Evolutionary conservation across 2,888 invertebrate species (phyloP).

Genomic region (Tolmerus cingulatus): DNA sequence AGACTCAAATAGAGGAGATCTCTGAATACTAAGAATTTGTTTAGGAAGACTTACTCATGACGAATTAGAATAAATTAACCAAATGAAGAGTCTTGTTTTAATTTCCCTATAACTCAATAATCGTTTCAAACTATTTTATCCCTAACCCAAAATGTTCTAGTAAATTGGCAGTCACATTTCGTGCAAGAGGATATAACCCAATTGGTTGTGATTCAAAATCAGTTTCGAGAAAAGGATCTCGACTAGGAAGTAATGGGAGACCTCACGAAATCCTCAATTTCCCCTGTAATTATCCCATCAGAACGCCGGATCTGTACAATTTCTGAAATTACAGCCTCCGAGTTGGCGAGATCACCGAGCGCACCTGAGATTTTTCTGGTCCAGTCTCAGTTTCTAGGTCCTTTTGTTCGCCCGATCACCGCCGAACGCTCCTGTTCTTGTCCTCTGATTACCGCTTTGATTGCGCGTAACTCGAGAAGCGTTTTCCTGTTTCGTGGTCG

Average conservation of each 20-base stretch:
- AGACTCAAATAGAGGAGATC: no score
- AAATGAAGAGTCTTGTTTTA: no score
- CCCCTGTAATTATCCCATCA: slow-evolving; percentile 17
- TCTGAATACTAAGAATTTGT: no score
- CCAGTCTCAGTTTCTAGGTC: slow-evolving; percentile 39
- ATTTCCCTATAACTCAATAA: no score
- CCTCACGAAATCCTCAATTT: neutral
- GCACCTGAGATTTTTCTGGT: slow-evolving; percentile 42
- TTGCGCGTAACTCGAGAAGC: slow-evolving; percentile 48
- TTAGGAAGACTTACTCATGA: no score
- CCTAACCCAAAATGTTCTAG: neutral
- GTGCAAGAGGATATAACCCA: neutral
- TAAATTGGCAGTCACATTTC: neutral
- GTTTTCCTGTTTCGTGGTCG: slow-evolving; percentile 47
- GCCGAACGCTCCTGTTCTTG: slow-evolving; percentile 1
- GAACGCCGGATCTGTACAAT: neutral
- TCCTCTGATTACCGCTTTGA: slow-evolving; percentile 41
- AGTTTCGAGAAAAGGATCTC: neutral
- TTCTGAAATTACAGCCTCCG: slow-evolving; percentile 35
- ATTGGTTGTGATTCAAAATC: neutral
- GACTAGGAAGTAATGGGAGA: slow-evolving; percentile 2
- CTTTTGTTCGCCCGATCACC: slow-evolving; percentile 37
- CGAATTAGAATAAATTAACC: no score
- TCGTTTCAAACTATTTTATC: neutral
- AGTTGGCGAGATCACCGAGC: slow-evolving; percentile 9